Conservation (phyloP, 2,113 vertebrate species). For the Noctilio leporinus region DNA sequence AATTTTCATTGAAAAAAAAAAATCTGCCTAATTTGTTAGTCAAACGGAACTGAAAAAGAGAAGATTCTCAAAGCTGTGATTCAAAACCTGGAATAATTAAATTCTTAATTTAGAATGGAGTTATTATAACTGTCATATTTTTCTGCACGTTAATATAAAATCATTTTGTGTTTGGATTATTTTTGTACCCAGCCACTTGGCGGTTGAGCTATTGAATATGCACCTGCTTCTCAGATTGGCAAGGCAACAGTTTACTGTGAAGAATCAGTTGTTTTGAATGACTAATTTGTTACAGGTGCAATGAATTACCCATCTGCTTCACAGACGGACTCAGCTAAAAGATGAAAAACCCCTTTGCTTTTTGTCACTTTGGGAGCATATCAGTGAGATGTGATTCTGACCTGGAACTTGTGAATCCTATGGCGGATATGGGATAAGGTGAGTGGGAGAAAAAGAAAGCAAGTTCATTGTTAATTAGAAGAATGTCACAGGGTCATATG, state of each 20-base stretch:
- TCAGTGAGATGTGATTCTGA: neutral
- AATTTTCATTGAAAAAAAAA: slow-evolving; percentile 51
- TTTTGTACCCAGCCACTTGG: slow-evolving; percentile 65
- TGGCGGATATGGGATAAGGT: neutral
- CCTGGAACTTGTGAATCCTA: neutral
- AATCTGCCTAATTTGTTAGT: slow-evolving; percentile 45
- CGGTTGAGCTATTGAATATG: slow-evolving; percentile 62
- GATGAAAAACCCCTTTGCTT: slow-evolving; percentile 37
- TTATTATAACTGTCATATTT: slow-evolving; percentile 64
- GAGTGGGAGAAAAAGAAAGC: neutral
- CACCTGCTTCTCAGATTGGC: slow-evolving; percentile 77
- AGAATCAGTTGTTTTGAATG: slow-evolving; percentile 74
- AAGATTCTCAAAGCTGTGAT: neutral
- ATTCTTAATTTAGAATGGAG: slow-evolving; percentile 66
- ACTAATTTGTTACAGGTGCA: slow-evolving; percentile 82
- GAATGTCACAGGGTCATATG: neutral
- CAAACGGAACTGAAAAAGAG: neutral
- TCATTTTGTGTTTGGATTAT: slow-evolving; percentile 68
- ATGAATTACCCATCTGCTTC: slow-evolving; percentile 73
- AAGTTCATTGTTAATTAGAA: neutral
- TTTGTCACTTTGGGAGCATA: slow-evolving; percentile 46
- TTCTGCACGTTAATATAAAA: slow-evolving; percentile 58
- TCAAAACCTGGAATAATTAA: slow-evolving; percentile 63
- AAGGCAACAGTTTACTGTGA: slow-evolving; percentile 75
- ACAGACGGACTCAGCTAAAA: slow-evolving; percentile 50